Conservation (phyloP, 1,140 invertebrate genomes). For the Papilio xuthus region DNA sequence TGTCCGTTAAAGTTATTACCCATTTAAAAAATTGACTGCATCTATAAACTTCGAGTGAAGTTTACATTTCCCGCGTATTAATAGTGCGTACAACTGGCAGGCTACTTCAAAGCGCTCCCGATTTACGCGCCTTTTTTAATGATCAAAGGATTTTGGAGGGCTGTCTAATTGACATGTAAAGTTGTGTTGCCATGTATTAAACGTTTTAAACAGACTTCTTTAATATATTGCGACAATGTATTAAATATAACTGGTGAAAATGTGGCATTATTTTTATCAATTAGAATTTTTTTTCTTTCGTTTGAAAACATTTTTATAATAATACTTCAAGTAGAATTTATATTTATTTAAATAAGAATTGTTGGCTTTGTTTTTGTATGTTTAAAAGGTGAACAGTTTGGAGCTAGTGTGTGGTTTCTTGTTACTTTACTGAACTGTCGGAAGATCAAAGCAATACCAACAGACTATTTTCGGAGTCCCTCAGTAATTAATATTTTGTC, state of each 20-base stretch:
- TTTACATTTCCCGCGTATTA: constrained; percentile 25
- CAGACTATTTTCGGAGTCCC: constrained; percentile 61
- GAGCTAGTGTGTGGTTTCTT: constrained; percentile 35
- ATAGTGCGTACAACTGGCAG: constrained; percentile 21
- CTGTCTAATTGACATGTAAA: constrained; percentile 35
- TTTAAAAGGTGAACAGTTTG: constrained; percentile 36
- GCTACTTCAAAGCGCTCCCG: constrained; percentile 29
- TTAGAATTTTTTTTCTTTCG: neutral
- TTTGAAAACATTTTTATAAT: neutral
- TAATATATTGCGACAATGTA: neutral
- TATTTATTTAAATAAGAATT: neutral
- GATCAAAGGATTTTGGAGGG: constrained; percentile 35
- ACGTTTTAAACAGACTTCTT: constrained; percentile 5
- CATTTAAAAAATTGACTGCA: constrained; percentile 24
- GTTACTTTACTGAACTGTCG: constrained; percentile 40
- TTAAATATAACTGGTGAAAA: neutral
- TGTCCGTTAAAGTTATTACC: constrained; percentile 1
- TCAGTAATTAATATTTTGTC: constrained; percentile 72
- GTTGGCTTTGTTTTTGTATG: constrained; percentile 2
- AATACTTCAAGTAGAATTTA: neutral
- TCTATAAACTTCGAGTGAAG: constrained; percentile 27
- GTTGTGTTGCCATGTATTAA: constrained; percentile 23
- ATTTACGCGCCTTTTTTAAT: constrained; percentile 33
- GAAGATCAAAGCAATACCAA: constrained; percentile 59
- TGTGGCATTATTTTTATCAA: neutral